A percentile compares a stretch with the other conserved stretches of the same genome.
These are phyloP conservation scores for Antigone vipio DNA, from an alignment of 2,113 vertebrate genomes.

Conservation along the genomic window DNA sequence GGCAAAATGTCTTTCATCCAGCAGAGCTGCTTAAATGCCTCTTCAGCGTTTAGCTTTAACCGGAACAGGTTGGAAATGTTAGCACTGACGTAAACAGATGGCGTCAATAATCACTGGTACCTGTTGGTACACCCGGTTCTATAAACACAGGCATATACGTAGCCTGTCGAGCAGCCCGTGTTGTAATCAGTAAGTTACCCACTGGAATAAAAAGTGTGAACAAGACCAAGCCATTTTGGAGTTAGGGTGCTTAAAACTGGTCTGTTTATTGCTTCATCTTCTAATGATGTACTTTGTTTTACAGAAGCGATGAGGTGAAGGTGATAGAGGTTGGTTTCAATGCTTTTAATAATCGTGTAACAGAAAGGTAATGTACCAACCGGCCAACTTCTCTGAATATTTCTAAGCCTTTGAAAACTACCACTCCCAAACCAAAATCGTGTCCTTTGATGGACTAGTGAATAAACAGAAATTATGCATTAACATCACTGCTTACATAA, in stretches of 20 bases:
- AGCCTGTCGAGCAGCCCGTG: neutral
- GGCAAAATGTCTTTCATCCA: neutral
- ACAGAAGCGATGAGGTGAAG: neutral
- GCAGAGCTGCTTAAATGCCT: neutral
- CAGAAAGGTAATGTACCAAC: neutral
- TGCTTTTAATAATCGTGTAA: neutral
- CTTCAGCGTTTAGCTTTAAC: neutral
- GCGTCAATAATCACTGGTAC: neutral
- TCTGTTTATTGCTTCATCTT: neutral
- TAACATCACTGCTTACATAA: neutral
- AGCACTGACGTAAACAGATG: neutral
- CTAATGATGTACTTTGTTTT: neutral
- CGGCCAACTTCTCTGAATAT: neutral
- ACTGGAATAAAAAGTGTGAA: neutral
- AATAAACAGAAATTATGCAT: neutral
- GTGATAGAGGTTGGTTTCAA: neutral
- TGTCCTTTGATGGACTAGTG: neutral
- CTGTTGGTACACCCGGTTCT: neutral
- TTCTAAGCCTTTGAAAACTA: neutral
- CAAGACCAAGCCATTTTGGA: neutral
- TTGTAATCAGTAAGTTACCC: neutral
- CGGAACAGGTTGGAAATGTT: neutral
- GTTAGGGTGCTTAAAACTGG: neutral
- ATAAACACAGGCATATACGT: neutral
- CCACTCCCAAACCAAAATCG: fast-evolving